Percentiles rank a stretch among this genome's conserved stretches.
phyloP scores from a whole-genome alignment of 2,113 vertebrate species.

The Indicator maculatus region DNA sequence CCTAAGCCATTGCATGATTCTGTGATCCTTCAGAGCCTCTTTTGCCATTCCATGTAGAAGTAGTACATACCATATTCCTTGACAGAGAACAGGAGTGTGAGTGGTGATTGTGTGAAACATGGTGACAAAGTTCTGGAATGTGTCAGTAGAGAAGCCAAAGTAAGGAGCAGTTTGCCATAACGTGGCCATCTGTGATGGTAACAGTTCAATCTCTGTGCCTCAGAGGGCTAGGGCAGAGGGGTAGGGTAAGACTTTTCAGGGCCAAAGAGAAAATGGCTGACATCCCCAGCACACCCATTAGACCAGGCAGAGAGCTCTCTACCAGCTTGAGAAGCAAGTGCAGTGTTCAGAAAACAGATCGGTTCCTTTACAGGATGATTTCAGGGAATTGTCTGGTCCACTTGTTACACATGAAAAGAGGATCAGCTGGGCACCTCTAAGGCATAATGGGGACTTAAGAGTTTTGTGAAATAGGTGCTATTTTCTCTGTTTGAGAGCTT shows the following conservation, averaged over 20 bases:
- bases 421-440: background rate
- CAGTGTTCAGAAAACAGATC: background rate
- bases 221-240: fast-evolving
- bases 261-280: background rate
- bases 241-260: background rate
- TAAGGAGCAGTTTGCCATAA: background rate
- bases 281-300: background rate
- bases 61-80: background rate
- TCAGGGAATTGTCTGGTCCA: background rate
- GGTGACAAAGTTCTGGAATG: background rate
- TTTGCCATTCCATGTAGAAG: background rate
- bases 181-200: fast-evolving
- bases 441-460: background rate
- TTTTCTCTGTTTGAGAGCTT: slow-evolving; percentile 33
- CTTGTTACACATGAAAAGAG: background rate
- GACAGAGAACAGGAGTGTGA: background rate
- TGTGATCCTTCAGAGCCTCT: background rate
- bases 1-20: no score
- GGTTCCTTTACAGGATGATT: slow-evolving; percentile 10
- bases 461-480: background rate
- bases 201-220: background rate
- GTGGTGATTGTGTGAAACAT: background rate
- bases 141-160: background rate
- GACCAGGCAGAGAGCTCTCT: background rate
- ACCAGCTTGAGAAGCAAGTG: background rate